These are phyloP conservation scores for Chironomus striatipennis DNA, from an alignment of 1,140 invertebrate genomes.

Conservation along the genomic window DNA sequence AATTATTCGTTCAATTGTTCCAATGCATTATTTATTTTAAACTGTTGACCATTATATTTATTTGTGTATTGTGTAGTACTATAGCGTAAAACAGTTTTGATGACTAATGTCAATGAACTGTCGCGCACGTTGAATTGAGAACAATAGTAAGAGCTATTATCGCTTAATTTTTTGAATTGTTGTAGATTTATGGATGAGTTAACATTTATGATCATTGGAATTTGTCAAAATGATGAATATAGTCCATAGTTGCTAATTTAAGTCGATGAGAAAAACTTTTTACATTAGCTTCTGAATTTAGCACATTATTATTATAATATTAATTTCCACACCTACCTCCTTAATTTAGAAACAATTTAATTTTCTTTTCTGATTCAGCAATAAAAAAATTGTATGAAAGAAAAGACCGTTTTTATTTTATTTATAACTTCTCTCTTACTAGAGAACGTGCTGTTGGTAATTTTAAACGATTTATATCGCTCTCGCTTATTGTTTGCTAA, in stretches of 20 bases:
- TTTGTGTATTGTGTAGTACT: background rate
- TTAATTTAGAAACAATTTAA: no score
- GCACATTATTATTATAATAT: no score
- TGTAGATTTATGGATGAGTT: no score
- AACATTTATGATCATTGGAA: no score
- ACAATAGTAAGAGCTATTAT: no score
- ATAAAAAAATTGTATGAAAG: background rate
- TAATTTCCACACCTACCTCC: no score
- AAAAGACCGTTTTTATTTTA: background rate
- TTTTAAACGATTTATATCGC: constrained; percentile 21
- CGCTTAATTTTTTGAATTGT: no score
- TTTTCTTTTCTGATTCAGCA: no score
- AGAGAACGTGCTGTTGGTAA: constrained; percentile 2
- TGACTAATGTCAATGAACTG: constrained; percentile 7
- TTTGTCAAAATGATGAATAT: no score
- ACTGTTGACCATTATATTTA: background rate
- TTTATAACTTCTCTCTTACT: background rate
- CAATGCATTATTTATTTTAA: constrained; percentile 4
- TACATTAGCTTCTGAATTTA: background rate
- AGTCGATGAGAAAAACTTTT: background rate
- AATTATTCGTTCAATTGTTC: constrained; percentile 1
- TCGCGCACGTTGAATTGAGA: background rate
- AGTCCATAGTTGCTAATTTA: no score
- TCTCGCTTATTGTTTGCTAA: constrained; percentile 1
- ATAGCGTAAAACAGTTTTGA: background rate